Conservation (phyloP, 1,140 invertebrate genomes). For the Tyrophagus putrescentiae region DNA sequence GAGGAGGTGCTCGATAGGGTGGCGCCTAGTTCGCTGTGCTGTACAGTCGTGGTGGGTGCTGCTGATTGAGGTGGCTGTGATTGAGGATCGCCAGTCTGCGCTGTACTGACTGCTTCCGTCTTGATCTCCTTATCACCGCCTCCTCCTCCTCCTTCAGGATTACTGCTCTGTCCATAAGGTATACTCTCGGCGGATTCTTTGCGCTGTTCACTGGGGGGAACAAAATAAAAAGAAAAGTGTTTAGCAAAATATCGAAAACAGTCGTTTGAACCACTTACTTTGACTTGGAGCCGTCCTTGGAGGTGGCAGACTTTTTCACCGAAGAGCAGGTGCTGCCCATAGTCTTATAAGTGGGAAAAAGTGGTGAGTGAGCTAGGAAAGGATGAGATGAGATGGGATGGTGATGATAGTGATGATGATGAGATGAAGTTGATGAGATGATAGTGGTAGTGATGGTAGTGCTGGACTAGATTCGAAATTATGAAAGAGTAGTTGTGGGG, state of each 20-base stretch:
- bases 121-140: too few species aligned
- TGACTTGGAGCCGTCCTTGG: background rate
- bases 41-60: background rate
- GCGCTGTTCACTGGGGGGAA: constrained; percentile 1
- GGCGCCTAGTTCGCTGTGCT: background rate
- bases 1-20: background rate
- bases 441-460: too few species aligned
- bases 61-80: background rate
- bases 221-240: background rate
- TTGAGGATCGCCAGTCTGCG: too few species aligned
- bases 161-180: constrained; percentile 8
- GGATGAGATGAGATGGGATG: too few species aligned
- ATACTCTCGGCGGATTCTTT: constrained; percentile 16
- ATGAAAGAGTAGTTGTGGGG: too few species aligned
- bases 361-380: background rate
- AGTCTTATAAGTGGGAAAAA: background rate
- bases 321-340: constrained; percentile 10
- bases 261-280: background rate
- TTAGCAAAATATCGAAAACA: background rate
- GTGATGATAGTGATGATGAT: too few species aligned
- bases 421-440: too few species aligned
- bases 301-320: constrained; percentile 2
- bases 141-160: too few species aligned
- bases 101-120: too few species aligned
- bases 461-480: too few species aligned